Evolutionary conservation across 2,113 vertebrate genomes (phyloP), one percentile per base, ranked within the genome.

Genomic region (Aix galericulata): DNA sequence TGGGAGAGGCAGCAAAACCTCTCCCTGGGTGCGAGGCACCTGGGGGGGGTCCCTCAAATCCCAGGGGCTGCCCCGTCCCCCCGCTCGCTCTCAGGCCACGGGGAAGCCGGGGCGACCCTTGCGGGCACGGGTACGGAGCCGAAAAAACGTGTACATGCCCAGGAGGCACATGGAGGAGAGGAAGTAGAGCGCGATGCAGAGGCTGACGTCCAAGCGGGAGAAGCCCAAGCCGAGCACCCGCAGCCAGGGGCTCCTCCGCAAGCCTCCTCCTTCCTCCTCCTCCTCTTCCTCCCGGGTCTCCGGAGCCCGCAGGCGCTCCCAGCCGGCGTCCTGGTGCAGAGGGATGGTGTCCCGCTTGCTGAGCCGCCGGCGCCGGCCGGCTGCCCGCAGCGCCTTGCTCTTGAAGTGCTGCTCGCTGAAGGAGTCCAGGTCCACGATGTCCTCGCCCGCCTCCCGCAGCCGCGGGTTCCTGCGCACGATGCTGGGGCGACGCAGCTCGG

Each of bases 81-180:
- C 60, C 6, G 3, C 18, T 7, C 1, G 0, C 18, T 27, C 36
- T 97, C 88, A 89, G 34, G 80, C 98, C 86, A 97, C 1, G 59
- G 97, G 94, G 98, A 95, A 69, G 97, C 94, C 29, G 3, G 58
- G 78, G 85, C 98, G 96, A 55, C 89, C 91, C 79, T 94, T 98
- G 9, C 98, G 97, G 59, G 96, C 84, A 8, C 97, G 96, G 63
- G 98, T 96, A 36, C 98, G 98, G 58, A 98, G 94, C 81, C 97
- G 98, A 91, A 99, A 99, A 96, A 98, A 99, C 26, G 98, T 95
- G 88, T 98, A 99, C 98, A 99, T 98, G 88, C 94, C 97, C 62
- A 99, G 81, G 11, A 99, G 98, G 87, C 98, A 99, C 97, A 98
- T 93, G 88, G 98, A 98, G 74, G 99, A 99, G 85, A 99, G 97